Evolutionary conservation across 2,888 invertebrate genomes (phyloP), one percentile per base, ranked within the genome.

Genomic region (Oxycera nigricornis): DNA sequence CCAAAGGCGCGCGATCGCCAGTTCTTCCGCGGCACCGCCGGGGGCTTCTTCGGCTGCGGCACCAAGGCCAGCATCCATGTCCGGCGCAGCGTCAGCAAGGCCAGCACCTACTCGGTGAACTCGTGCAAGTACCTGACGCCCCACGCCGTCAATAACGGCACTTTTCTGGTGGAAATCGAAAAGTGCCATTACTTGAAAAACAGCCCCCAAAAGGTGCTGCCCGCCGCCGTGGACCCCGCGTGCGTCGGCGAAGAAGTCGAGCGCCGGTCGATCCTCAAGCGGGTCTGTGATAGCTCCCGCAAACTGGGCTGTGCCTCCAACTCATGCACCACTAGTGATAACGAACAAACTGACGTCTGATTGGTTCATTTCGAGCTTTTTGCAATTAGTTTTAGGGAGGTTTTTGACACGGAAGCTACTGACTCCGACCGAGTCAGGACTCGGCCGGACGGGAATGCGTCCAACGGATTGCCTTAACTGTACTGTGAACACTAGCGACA

Each of bases 221-320:
- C 41, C 7, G 52, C n/a, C 26, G 35, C 24, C 59, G 17, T n/a
- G 2, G 52, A 65, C 24, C 31, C 59, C 1, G 31, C 20, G 20
- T 24, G 17, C 30, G 26, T 14, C 52, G 20, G 11, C 31, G 41
- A 81, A 55, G 79, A 79, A 72, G 79, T 80, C 62, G 79, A 80
- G 72, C 79, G 79, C 59, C 78, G 78, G 30, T 80, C 79, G 41
- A 79, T 85, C 31, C 81, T 85, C 76, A 82, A 86, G 76, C 81
- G 83, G 78, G 81, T 85, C 77, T 84, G 85, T 77, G 83, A 85
- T 77, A 80, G 82, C 79, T 83, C 85, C n/a, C 82, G 81, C 76
- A 84, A 82, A 74, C 78, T 83, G 78, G 78, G 80, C 75, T 81
- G 81, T 78, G 79, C 81, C 57, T 75, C 80, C 17, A 83, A 84